These are phyloP conservation scores for Aix galericulata DNA, from an alignment of 2,113 vertebrate species.

Conservation along the genomic window DNA sequence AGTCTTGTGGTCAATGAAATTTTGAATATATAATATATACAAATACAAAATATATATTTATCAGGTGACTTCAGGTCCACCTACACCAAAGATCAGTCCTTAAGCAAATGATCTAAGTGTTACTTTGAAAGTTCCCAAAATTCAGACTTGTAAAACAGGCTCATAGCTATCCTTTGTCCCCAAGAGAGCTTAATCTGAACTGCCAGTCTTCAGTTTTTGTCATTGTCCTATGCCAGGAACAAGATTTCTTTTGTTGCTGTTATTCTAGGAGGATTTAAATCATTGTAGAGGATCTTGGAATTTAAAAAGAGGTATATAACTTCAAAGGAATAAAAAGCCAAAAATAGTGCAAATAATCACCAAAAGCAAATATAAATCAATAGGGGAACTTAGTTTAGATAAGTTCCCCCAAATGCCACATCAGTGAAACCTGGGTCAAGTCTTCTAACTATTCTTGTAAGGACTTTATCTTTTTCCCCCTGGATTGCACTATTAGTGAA, in stretches of 20 bases:
- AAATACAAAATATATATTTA: neutral
- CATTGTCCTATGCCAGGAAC: rapidly evolving
- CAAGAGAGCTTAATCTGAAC: neutral
- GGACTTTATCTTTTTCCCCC: neutral
- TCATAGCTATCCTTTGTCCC: neutral
- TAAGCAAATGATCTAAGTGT: neutral
- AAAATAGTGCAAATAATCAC: neutral
- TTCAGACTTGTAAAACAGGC: neutral
- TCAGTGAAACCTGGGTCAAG: neutral
- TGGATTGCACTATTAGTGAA: neutral
- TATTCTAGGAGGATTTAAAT: neutral
- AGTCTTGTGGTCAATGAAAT: neutral
- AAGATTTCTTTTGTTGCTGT: neutral
- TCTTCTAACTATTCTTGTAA: neutral
- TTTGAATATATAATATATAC: neutral
- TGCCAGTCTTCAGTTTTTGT: neutral
- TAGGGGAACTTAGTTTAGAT: neutral
- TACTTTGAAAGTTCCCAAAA: neutral
- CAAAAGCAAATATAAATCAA: neutral
- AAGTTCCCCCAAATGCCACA: neutral
- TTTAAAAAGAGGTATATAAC: neutral
- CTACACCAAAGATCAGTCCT: neutral
- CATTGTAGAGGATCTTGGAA: neutral
- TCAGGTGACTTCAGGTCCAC: neutral
- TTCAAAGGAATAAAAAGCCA: neutral